Base-by-base conservation (phyloP, 2,888 invertebrate species). In the Maniola hyperantus region DNA sequence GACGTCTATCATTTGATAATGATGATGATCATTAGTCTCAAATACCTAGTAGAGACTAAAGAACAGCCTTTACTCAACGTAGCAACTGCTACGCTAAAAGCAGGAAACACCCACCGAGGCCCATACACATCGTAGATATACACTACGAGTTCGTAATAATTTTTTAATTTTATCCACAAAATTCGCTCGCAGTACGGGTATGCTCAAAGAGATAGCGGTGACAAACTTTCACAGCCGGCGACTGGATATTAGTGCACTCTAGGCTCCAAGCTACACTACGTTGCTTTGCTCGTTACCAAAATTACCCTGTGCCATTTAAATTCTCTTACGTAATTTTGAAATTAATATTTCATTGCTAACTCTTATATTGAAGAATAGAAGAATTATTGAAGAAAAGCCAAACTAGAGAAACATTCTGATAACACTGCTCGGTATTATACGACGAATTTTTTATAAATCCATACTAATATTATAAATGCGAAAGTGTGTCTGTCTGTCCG, bases 191-290 rank as follows among this genome's bases (percentile, higher is more conserved):
- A 13, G 44, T 44, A 58, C 44, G 44, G 20, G 13, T 13, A n/a
- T 15, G 57, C 57, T 65, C 51, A 58, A 65, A 65, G 58, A 65
- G 57, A 50, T 50, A 42, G 20, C 57, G 39, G 39, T 64, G 64
- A 79, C 77, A 74, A 72, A 74, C 76, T 76, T 76, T 79, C 73
- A 74, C 75, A 76, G 76, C 77, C 57, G 57, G 57, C 26, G 57
- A 58, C 44, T 58, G 57, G 34, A 58, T 44, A 26, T 44, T 58
- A 58, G 44, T 42, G 39, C 57, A 58, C 42, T 58, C 39, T 44
- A 26, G n/a, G 26, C 57, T 26, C 11, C n/a, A n/a, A n/a, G n/a
- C n/a, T n/a, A n/a, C n/a, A 44, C 42, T 44, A 42, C 26, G 42
- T 58, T 6, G 26, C 57, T 57, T 26, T 39, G 13, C 18, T 26